Evolutionary conservation across 1,140 invertebrate genomes (phyloP), one percentile per base, ranked within the genome.

Genomic region (Hypsibius dujardini): DNA sequence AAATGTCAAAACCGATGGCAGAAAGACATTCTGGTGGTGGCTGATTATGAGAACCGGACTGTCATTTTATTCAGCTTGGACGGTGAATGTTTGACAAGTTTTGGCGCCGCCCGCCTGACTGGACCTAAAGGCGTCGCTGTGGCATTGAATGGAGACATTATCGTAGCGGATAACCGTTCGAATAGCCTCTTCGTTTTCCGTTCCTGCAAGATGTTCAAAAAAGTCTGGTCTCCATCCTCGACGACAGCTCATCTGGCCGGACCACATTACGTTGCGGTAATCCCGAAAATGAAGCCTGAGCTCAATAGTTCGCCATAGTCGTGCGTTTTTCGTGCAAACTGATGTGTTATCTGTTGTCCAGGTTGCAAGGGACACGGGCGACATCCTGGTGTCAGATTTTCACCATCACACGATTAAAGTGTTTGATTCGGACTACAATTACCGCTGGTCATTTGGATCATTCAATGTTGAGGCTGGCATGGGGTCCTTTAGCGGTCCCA

Each of bases 41-140:
- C 83, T 2, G 84, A 85, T 74, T 84, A 84, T 75, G 84, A 85
- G 73, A 84, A 84, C 74, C 83, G 82, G 75, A 84, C 83, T 81
- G 78, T 85, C 50, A 83, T 81, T 74, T 78, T 84, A 15, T 84
- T 81, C 76, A 79, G 80, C 71, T 79, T 79, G 1, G 82, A 81
- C 72, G 84, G 84, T 15, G 84, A 84, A 75, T 84, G 82, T 76
- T 75, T 84, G 47, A 82, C 77, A 71, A 78, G 82, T 72, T 79
- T 85, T 60, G 84, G 84, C 3, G 79, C 80, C 70, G 82, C 83
- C 70, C 83, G 78, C 47, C 46, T 73, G 28, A 45, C 70, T 77
- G 78, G 79, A 15, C 83, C 83, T 15, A 84, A 84, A 74, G 84
- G 84, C 7, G 75, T 84, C 12, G 80, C 81, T 47, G 81, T 83